Evolutionary conservation across 2,797 vertebrate species (phyloP), one percentile per base, ranked within the genome.

Genomic region (Typhlichthys subterraneus): DNA sequence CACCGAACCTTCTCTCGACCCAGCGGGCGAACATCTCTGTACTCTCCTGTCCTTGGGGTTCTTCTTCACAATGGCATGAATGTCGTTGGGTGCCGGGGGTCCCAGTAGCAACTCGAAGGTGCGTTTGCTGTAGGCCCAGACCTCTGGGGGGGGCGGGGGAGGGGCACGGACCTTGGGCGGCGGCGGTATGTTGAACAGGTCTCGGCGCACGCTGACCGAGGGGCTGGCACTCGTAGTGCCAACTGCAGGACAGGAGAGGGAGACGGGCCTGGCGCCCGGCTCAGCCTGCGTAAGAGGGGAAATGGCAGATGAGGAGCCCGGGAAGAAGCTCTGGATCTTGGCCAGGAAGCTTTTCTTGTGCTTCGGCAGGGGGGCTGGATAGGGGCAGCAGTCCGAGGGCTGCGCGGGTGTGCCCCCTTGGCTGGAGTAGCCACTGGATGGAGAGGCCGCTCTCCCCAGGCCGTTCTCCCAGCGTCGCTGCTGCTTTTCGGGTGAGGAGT

Each of bases 151-250:
- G 12, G 96, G 97, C 0, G 94, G 91, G 1, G 94, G 94, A 17
- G 97, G 97, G 45, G 97, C 96, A 0, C 92, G 90, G 17, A 98
- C 92, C 76, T 93, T 95, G 48, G 97, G 97, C 45, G 92, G 95
- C 0, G 95, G 94, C 0, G 97, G 97, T 70, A 98, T 96, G 65
- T 94, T 79, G 66, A 96, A 93, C 19, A 92, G 75, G 78, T 93
- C n/a, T 65, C 80, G 85, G 75, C 94, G 69, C 45, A 89, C 63
- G 63, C 74, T 85, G 8, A 88, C 85, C 14, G 88, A 88, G 42
- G 86, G 74, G 46, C 73, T 85, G 53, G 59, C 59, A 12, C 13
- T 59, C 5, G 49, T 45, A 2, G 49, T 54, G 19, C 76, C 45
- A 1, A 67, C 57, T 9, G 66, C 5, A 12, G 55, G 12, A 12